Conservation (phyloP, 2,888 invertebrate genomes). For the Pyrrhia umbra region DNA sequence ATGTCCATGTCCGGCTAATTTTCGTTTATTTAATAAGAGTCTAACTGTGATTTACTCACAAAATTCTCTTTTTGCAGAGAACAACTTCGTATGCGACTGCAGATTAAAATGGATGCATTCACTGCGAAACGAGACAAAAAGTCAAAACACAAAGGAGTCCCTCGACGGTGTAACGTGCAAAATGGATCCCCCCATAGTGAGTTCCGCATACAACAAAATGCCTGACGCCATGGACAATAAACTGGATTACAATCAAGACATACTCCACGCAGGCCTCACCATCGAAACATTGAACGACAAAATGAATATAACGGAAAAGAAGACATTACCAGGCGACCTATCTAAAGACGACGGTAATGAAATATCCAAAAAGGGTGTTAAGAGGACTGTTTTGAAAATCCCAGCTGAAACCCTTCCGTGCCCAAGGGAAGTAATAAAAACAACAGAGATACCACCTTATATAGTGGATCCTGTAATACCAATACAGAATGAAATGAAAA, state of each 20-base stretch:
- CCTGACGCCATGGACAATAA: slow-evolving; percentile 74
- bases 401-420: slow-evolving; percentile 84
- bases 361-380: slow-evolving; percentile 78
- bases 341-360: slow-evolving; percentile 69
- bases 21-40: not conserved
- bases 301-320: slow-evolving; percentile 79
- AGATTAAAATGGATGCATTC: slow-evolving; percentile 95
- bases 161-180: slow-evolving; percentile 93
- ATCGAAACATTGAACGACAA: slow-evolving; percentile 80
- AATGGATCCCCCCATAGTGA: slow-evolving; percentile 89
- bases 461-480: slow-evolving; percentile 84
- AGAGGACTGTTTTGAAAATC: slow-evolving; percentile 82
- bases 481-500: slow-evolving; percentile 88
- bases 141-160: slow-evolving; percentile 92
- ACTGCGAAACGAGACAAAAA: slow-evolving; percentile 93
- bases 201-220: slow-evolving; percentile 87
- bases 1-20: slow-evolving; percentile 33
- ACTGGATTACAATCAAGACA: slow-evolving; percentile 80
- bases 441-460: slow-evolving; percentile 79
- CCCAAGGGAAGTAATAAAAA: slow-evolving; percentile 78
- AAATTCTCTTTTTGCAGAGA: slow-evolving; percentile 91
- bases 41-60: slow-evolving; percentile 11
- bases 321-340: slow-evolving; percentile 67
- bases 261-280: slow-evolving; percentile 79
- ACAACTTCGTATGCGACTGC: slow-evolving; percentile 96